Evolutionary conservation across 2,888 invertebrate species (phyloP).

Genomic region (Mythimna impura): DNA sequence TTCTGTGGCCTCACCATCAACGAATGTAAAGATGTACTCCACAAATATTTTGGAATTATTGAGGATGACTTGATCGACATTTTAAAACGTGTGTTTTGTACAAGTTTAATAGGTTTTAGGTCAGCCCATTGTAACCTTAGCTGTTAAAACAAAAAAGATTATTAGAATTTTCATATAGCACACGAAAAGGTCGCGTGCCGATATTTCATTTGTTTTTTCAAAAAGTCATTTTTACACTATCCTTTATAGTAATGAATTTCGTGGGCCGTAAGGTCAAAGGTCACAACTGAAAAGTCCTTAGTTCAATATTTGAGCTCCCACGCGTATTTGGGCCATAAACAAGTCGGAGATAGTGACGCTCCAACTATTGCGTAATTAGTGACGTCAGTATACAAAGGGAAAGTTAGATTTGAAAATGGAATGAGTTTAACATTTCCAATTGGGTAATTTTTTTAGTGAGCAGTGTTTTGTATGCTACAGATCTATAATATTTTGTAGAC

Average conservation of each 20-base stretch:
- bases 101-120: neutral
- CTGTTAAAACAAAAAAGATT: neutral
- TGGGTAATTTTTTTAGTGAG: neutral
- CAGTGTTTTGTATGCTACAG: too few species aligned
- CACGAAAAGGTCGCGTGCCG: too few species aligned
- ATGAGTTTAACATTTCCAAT: neutral
- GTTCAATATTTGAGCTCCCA: slow-evolving; percentile 18
- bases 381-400: slow-evolving; percentile 28
- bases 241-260: neutral
- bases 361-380: neutral
- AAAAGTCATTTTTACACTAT: neutral
- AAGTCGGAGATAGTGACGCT: slow-evolving; percentile 37
- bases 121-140: neutral
- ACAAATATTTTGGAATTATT: neutral
- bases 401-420: slow-evolving; percentile 10
- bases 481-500: too few species aligned
- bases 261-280: slow-evolving; percentile 34
- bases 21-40: neutral
- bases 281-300: neutral
- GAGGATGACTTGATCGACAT: neutral
- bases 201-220: neutral
- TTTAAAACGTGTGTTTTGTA: neutral
- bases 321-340: slow-evolving; percentile 11
- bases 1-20: too few species aligned
- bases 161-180: too few species aligned